These are phyloP conservation scores for Eupsittula cactorum DNA, from an alignment of 2,113 vertebrate species.

Conservation along the genomic window DNA sequence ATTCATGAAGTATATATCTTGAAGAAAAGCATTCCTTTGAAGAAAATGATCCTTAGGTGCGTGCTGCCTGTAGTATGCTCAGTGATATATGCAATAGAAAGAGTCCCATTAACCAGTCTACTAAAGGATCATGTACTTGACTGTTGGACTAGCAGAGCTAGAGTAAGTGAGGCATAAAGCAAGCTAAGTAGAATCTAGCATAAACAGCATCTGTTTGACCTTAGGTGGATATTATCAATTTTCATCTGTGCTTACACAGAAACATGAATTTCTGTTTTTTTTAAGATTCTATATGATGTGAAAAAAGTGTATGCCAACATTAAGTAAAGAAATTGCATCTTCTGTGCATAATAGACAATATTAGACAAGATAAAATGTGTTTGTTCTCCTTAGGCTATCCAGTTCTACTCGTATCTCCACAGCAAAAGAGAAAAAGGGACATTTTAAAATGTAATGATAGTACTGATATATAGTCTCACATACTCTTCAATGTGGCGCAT, in stretches of 20 bases:
- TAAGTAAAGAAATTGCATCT: background rate
- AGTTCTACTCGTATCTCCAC: background rate
- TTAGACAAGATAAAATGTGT: background rate
- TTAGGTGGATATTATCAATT: background rate
- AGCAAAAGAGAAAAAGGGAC: background rate
- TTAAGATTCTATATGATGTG: background rate
- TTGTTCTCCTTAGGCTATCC: background rate
- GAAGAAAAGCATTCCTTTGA: background rate
- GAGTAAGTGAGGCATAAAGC: background rate
- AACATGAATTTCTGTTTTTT: background rate
- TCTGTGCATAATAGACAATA: background rate
- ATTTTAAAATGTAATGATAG: background rate
- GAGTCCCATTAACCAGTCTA: background rate
- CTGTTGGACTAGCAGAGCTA: background rate
- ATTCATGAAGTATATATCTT: background rate
- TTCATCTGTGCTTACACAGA: background rate
- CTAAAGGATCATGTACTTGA: background rate
- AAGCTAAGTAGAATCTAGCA: background rate
- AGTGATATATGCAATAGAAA: background rate
- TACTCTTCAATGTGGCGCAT: background rate
- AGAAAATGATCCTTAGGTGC: conserved; percentile 13
- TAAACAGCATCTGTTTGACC: background rate
- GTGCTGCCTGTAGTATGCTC: background rate
- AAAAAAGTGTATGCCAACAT: background rate
- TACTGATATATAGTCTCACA: background rate